These are phyloP conservation scores for Tipula unca DNA, from an alignment of 2,888 invertebrate species.

Conservation along the genomic window DNA sequence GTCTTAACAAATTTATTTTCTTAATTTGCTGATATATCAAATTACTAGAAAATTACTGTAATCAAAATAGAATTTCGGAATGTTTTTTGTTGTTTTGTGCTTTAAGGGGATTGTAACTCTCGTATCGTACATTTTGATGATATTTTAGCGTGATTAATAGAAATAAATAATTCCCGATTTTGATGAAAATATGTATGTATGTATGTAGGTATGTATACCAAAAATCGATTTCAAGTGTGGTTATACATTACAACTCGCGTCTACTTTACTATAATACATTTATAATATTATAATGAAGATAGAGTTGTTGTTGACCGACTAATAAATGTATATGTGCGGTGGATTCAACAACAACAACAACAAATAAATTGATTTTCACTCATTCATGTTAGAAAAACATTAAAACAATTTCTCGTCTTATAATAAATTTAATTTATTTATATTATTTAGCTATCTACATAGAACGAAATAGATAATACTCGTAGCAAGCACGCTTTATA, in stretches of 20 bases:
- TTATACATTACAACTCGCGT: background rate
- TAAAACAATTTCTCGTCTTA: background rate
- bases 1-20: background rate
- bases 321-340: background rate
- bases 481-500: background rate
- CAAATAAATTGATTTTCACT: background rate
- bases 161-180: background rate
- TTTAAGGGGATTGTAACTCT: background rate
- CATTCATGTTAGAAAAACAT: background rate
- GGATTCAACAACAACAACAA: background rate
- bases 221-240: background rate
- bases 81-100: background rate
- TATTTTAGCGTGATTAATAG: background rate
- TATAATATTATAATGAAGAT: background rate
- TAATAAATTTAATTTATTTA: background rate
- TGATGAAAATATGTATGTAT: background rate
- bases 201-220: too few relatives aligned
- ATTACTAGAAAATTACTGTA: constrained; percentile 14
- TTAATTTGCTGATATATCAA: constrained; percentile 14
- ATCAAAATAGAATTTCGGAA: background rate
- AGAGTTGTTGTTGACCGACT: background rate
- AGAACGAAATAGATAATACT: background rate
- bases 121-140: background rate
- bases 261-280: background rate
- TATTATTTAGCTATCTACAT: too few relatives aligned